Evolutionary conservation across 2,797 vertebrate genomes (phyloP), one percentile per base, ranked within the genome.

Genomic region (Erpetoichthys calabaricus): DNA sequence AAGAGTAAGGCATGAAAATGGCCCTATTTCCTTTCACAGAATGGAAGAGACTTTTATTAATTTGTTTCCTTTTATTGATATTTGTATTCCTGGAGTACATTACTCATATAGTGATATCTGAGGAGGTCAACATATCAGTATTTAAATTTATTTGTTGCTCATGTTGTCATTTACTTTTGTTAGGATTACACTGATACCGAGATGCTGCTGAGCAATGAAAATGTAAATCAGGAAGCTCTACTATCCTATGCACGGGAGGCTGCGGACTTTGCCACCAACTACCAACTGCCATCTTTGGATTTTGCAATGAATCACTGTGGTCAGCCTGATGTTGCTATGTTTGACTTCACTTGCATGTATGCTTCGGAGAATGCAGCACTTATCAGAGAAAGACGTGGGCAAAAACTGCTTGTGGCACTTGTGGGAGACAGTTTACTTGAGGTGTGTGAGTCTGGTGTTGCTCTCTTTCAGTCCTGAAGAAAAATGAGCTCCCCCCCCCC

Each of bases 321-420:
- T 56, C 91, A 94, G 70, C 90, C 91, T 3, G 96, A 99, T 8
- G 96, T 96, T 62, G 95, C 96, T 42, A 97, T 98, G 93, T 99
- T 99, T 51, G 96, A 99, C 77, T 99, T 99, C 70, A 99, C 96
- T n/a, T 92, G 79, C 74, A 99, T 98, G 96, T 88, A 97, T 1
- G 95, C 92, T 4, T 96, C 94, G 0, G 96, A 99, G 76, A 97
- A 96, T 0, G 94, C 96, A 0, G 92, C 94, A 0, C 73, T 98
- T 58, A 80, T 94, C 68, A 80, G 96, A 53, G 92, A 98, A 72
- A 77, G 92, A 42, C 87, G 80, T 63, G 85, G 91, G n/a, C 91
- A 89, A 73, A 88, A 82, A 60, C 83, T 99, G n/a, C 81, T 99
- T 25, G 93, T 97, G 49, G 79, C 93, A 0, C 86, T 99, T 3